Base-by-base conservation (phyloP, 1,140 invertebrate genomes). In the Cydia pomonella region DNA sequence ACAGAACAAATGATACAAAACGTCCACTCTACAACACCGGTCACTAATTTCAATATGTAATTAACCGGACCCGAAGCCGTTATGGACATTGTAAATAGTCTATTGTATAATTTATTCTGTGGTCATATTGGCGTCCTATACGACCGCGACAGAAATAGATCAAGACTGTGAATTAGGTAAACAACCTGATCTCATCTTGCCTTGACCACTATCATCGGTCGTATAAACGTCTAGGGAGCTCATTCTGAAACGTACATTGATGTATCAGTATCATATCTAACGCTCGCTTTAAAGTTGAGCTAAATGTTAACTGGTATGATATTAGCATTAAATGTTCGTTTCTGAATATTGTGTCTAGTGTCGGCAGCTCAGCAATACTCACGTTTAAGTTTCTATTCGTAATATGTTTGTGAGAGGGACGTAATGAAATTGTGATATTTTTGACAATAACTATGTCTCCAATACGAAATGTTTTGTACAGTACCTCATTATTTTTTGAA, bases 361-460 rank as follows among this genome's bases (percentile, higher is more conserved):
- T 59, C 53, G 53, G 53, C 53, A 59, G 53, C 64, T 69, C 64
- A 33, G 27, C 27, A 69, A 69, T 69, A 69, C 64, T 69, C 64
- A 69, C 64, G 64, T 69, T 69, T 69, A 69, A 69, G 64, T 69
- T 69, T 69, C 27, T 69, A 69, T 69, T 69, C 64, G 64, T 69
- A 69, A 38, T 66, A 66, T 69, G 64, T 69, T 33, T 41, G n/a
- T 21, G 33, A 69, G 29, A 4, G 64, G 64, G 64, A 69, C 27
- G n/a, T 33, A 69, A 69, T 69, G 64, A 53, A 71, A 81, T 83
- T 88, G 87, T 90, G 88, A 90, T 90, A 88, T 85, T 82, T 83
- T 82, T 41, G 64, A 69, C 64, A 69, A 72, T 72, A 72, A 72
- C 64, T 38, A 38, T 69, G 71, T 50, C 71, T 72, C 38, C 71